Base-by-base conservation (phyloP, 2,888 invertebrate species). In the Mongoloraphidia duomilia region DNA sequence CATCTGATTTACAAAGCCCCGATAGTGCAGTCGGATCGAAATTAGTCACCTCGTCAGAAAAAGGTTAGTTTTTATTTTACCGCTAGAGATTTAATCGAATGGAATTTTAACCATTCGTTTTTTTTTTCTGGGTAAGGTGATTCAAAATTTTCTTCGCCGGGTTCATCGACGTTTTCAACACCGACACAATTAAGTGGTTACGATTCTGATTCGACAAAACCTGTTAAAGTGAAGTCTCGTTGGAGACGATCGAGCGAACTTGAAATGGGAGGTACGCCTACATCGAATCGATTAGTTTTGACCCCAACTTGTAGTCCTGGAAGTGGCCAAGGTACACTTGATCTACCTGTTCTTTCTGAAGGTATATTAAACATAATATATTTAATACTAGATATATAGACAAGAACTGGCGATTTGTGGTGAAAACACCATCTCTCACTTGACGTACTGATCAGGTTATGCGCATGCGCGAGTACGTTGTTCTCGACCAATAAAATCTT, bases 181-280 rank as follows among this genome's bases (percentile, higher is more conserved):
- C 26, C 71, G 46, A 70, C 70, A 11, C 57, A 58, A n/a, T 50
- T 44, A 35, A 50, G 47, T 33, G 53, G 50, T 47, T 68, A 69
- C 17, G 67, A 74, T 38, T 67, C 69, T 45, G 71, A 71, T 46
- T 26, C 26, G 26, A 26, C 73, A 73, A 48, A 82, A 82, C 69
- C 84, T 84, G 2, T 82, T 0, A 85, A 85, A 69, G 84, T 86
- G 0, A 86, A 86, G 61, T 84, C 84, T 10, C 72, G 85, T 10
- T 86, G 85, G 85, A 67, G 84, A 51, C 68, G 84, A 53, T 84
- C 83, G 1, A 82, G 83, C 64, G 85, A 85, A 60, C 66, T 84
- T 49, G 84, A 84, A 64, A 80, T 81, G 79, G 70, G 69, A 9
- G 68, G 69, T 26, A 62, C 60, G 52, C 69, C 72, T n/a, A 8